phyloP scores from a whole-genome alignment of 2,113 vertebrate genomes.

The Symphodus melops region DNA sequence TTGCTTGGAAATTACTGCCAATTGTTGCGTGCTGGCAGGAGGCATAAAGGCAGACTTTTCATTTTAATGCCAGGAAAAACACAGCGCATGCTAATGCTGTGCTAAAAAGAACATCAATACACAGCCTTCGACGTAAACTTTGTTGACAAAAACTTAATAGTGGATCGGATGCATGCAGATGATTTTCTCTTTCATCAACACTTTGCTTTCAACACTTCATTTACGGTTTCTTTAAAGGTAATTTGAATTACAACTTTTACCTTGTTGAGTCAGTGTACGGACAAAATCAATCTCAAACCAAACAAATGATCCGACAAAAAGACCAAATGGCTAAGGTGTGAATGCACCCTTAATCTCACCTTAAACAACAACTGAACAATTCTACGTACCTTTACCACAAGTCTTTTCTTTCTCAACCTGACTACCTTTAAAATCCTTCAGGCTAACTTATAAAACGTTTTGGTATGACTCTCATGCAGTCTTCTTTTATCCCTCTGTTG shows the following conservation, averaged over 20 bases:
- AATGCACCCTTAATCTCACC: too few species aligned
- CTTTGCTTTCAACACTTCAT: background rate
- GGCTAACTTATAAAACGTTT: background rate
- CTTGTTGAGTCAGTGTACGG: too few species aligned
- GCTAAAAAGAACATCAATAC: conserved; percentile 7
- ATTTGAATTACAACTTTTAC: background rate
- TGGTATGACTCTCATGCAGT: background rate
- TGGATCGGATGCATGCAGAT: conserved; percentile 23
- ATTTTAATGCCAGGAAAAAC: conserved; percentile 30
- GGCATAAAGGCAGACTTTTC: conserved; percentile 18
- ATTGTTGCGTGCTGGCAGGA: conserved; percentile 15
- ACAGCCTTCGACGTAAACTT: conserved; percentile 6
- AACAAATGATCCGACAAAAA: too few species aligned
- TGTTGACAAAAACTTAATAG: conserved; percentile 1
- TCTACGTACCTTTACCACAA: too few species aligned
- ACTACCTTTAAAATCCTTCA: background rate
- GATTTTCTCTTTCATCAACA: conserved; percentile 4
- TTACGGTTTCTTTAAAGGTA: background rate
- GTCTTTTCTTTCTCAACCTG: background rate
- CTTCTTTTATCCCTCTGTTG: too few species aligned
- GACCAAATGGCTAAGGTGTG: too few species aligned
- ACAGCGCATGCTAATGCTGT: background rate
- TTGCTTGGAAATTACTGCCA: conserved; percentile 51
- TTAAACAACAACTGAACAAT: too few species aligned
- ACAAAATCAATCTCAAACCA: too few species aligned